Evolutionary conservation across 2,888 invertebrate species (phyloP).

Genomic region (Candidula unifasciata): DNA sequence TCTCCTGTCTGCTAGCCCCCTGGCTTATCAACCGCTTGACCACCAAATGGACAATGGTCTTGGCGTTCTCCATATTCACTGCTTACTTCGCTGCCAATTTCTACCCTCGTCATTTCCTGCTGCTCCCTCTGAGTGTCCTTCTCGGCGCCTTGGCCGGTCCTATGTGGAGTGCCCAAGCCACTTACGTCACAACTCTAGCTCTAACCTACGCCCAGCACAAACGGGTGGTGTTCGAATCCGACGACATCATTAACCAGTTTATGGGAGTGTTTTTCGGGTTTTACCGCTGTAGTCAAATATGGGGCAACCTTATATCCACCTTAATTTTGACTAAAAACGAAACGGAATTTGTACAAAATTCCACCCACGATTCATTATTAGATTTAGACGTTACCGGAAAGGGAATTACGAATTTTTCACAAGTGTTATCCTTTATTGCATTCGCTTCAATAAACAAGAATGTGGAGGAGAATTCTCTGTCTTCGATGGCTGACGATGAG

Average conservation of each 20-base stretch:
- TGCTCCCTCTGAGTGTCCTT: conserved; percentile 69
- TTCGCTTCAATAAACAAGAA: conserved; percentile 7
- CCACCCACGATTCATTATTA: neutral
- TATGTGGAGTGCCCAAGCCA: conserved; percentile 75
- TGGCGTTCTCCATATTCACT: conserved; percentile 69
- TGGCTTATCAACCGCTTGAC: conserved; percentile 72
- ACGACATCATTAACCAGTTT: conserved; percentile 71
- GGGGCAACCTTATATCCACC: conserved; percentile 75
- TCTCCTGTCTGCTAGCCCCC: conserved; percentile 75
- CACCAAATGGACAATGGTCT: conserved; percentile 75
- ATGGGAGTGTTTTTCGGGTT: conserved; percentile 75
- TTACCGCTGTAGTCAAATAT: conserved; percentile 73
- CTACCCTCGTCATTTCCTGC: conserved; percentile 69
- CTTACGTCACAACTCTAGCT: conserved; percentile 73
- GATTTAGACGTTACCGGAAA: neutral
- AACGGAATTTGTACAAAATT: conserved; percentile 22
- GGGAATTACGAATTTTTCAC: neutral
- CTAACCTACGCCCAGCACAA: conserved; percentile 72
- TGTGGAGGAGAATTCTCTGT: neutral
- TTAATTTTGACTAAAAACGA: conserved; percentile 64
- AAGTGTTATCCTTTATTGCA: neutral
- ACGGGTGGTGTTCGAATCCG: conserved; percentile 60
- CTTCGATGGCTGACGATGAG: neutral
- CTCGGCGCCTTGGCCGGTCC: conserved; percentile 74
- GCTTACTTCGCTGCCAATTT: conserved; percentile 74